Evolutionary conservation across 53 echinoderm and acorn worm genomes (phyloP).

Genomic region (Holothuria scabra): DNA sequence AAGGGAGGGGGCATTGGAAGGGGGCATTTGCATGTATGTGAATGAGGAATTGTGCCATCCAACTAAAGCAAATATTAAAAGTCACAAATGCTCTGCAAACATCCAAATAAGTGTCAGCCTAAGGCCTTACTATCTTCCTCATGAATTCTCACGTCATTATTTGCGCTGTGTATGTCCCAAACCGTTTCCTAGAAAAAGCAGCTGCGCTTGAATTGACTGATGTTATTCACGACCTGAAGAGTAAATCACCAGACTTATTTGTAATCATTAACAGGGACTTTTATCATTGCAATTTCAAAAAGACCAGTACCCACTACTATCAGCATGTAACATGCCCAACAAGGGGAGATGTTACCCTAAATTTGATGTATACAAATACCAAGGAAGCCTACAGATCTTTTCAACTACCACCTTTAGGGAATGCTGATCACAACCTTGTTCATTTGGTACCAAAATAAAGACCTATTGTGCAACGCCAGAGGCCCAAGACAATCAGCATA

Average conservation of each 20-base stretch:
- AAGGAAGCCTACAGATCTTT: neutral
- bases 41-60: conserved; percentile 48
- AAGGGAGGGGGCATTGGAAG: conserved; percentile 38
- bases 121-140: neutral
- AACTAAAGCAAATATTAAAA: conserved; percentile 16
- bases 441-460: neutral
- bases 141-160: neutral
- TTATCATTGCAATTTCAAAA: conserved; percentile 1
- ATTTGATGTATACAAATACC: neutral
- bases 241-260: neutral
- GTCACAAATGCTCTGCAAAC: conserved; percentile 29
- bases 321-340: conserved; percentile 11
- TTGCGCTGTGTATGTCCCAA: neutral
- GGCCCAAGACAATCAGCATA: neutral
- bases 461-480: neutral
- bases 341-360: neutral
- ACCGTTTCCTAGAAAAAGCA: neutral
- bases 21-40: conserved; percentile 45
- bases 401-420: conserved; percentile 5
- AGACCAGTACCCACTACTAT: neutral
- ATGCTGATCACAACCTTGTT: conserved; percentile 9
- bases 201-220: neutral
- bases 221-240: neutral
- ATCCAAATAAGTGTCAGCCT: neutral
- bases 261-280: neutral